Evolutionary conservation across 2,113 vertebrate species (phyloP).

Genomic region (Ploceus nigricollis): DNA sequence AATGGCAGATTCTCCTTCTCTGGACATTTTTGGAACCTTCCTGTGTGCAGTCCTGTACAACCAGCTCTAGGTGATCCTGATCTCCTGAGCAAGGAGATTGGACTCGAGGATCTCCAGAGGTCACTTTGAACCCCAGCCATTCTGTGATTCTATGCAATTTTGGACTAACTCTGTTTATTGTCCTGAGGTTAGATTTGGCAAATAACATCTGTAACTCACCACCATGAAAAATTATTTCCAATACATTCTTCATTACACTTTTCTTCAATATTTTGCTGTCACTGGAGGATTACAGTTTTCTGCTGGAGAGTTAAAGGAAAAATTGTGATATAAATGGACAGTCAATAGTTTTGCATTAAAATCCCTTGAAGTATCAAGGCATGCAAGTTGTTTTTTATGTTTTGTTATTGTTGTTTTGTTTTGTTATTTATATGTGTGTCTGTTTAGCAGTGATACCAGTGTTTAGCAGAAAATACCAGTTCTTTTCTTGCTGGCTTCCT

Average conservation of each 20-base stretch:
- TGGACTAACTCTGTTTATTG: not conserved
- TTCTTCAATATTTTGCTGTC: not conserved
- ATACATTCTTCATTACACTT: not conserved
- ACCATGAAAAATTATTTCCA: not conserved
- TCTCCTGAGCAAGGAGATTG: not conserved
- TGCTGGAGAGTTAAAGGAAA: not conserved
- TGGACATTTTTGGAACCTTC: not conserved
- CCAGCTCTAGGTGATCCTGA: not conserved
- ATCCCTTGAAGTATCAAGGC: not conserved
- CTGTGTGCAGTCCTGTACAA: not conserved
- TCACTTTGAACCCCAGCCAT: not conserved
- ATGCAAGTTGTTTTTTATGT: not conserved
- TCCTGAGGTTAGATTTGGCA: not conserved
- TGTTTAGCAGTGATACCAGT: not conserved
- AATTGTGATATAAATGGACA: not conserved
- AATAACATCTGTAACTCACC: not conserved
- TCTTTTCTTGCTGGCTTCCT: not conserved
- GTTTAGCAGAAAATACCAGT: not conserved
- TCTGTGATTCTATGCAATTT: not conserved
- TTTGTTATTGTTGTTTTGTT: too few relatives aligned
- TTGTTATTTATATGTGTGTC: not conserved
- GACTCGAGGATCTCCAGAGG: not conserved
- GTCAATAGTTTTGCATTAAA: not conserved
- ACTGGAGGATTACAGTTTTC: not conserved
- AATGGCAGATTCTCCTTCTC: not conserved